These are phyloP conservation scores for Bovichtus diacanthus DNA, from an alignment of 2,797 vertebrate species.

Conservation along the genomic window DNA sequence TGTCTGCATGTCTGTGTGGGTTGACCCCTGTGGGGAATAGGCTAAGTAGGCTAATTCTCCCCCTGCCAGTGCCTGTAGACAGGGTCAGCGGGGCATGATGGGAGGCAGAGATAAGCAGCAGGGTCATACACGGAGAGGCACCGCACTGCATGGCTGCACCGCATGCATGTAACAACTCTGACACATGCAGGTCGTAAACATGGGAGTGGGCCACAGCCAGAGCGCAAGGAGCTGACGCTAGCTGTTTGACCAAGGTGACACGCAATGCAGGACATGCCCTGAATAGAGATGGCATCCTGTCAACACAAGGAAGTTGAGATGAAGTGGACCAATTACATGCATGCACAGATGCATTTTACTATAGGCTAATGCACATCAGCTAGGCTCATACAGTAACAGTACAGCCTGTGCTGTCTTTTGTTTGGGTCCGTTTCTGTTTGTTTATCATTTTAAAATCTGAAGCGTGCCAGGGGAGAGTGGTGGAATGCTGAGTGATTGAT, in stretches of 20 bases:
- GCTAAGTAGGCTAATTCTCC: slow-evolving; percentile 81
- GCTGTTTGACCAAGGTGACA: slow-evolving; percentile 84
- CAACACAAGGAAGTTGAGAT: slow-evolving; percentile 65
- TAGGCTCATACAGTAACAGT: slow-evolving; percentile 15
- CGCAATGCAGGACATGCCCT: slow-evolving; percentile 67
- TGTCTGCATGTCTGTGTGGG: slow-evolving; percentile 50
- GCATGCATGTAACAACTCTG: slow-evolving; percentile 62
- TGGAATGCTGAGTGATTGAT: slow-evolving; percentile 84
- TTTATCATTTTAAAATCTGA: slow-evolving; percentile 77
- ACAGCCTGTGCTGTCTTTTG: slow-evolving; percentile 44
- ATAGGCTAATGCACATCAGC: slow-evolving; percentile 27
- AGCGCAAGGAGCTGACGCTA: slow-evolving; percentile 78
- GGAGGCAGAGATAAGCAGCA: slow-evolving; percentile 82
- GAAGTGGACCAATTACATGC: slow-evolving; percentile 53
- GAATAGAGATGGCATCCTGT: slow-evolving; percentile 74
- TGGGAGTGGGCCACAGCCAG: slow-evolving; percentile 57
- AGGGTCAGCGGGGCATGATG: slow-evolving; percentile 75
- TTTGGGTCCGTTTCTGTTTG: slow-evolving; percentile 73
- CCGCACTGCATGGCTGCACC: slow-evolving; percentile 49
- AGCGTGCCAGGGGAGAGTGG: slow-evolving; percentile 72
- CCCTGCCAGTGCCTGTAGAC: slow-evolving; percentile 70
- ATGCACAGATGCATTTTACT: slow-evolving; percentile 36
- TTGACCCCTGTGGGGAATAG: slow-evolving; percentile 74
- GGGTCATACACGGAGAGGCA: slow-evolving; percentile 63
- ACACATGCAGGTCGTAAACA: slow-evolving; percentile 77